Percentiles rank a stretch among this genome's conserved stretches.
Conservation (phyloP, 2,113 vertebrate species). For the Otocyon megalotis region DNA sequence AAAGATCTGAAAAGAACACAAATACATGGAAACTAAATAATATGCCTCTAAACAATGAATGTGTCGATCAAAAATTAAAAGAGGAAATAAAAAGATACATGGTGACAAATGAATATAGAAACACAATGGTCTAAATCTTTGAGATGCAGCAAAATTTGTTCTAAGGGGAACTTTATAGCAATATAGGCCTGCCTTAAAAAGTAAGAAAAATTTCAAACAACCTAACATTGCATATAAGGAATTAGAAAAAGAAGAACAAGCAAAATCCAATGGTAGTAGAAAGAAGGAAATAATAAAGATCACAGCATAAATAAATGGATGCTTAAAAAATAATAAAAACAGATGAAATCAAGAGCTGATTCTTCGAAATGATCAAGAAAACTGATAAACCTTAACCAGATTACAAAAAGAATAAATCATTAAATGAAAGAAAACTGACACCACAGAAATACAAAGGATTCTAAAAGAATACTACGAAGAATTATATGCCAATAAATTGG, state of each 20-base stretch:
- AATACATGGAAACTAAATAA: background rate
- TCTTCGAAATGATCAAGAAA: background rate
- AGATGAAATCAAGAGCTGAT: background rate
- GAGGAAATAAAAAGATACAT: no score
- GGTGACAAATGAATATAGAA: no score
- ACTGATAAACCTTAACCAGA: background rate
- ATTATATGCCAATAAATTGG: background rate
- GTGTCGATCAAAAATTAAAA: no score
- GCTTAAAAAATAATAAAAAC: background rate
- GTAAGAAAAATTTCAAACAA: background rate
- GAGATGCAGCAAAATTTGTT: background rate
- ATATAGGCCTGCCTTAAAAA: background rate
- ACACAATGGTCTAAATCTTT: no score
- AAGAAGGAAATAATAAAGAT: background rate
- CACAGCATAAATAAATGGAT: background rate
- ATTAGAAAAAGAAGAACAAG: background rate
- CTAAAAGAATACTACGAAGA: background rate
- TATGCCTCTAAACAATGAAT: background rate
- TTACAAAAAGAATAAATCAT: background rate
- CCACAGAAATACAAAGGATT: background rate
- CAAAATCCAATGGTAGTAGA: background rate
- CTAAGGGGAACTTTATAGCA: background rate
- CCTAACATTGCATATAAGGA: background rate
- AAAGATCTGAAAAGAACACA: background rate
- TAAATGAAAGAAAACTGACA: background rate